Evolutionary conservation across 2,113 vertebrate species (phyloP), one percentile per base, ranked within the genome.

Genomic region (Hassar affinis): DNA sequence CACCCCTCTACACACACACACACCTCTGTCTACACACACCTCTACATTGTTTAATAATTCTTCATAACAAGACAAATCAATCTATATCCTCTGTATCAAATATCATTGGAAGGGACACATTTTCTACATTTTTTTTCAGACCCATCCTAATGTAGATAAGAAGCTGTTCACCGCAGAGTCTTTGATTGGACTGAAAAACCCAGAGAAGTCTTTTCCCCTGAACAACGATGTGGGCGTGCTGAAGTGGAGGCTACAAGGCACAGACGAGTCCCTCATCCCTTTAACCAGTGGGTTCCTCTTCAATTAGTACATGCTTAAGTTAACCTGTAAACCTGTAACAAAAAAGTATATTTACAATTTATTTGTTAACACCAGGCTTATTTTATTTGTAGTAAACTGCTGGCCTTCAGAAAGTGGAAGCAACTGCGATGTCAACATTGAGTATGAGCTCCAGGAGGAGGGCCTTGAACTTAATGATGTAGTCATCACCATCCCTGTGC

Each of bases 91-190:
- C 66, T 42, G 1, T 35, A 33, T 64, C 62, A 64, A 18, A 18
- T 12, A 69, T 42, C 20, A 25, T 5, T 33, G 27, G n/a, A 49
- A 54, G 42, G 27, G 20, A 1, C 2, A 12, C 9, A 0, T 78
- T 45, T 17, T 59, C 4, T 0, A 59, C 11, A n/a, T 42, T 5
- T 38, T 6, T 75, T 71, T 77, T 22, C 89, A 99, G 98, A 99
- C 98, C 78, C 98, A 99, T 87, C 98, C 98, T 49, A 99, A 99
- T 0, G 98, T 99, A 87, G 98, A 99, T 93, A 99, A 99, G 93
- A 99, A 98, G 91, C 93, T 99, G 85, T 99, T 99, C 90, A 97
- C 96, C 6, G 86, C 96, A 0, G 97, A 99, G 1, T 98, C 96
- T 0, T 88, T 98, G 84, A 97, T 99, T 0, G 97, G 95, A 74